phyloP scores from a whole-genome alignment of 1,140 invertebrate species.

The Aphaenogaster floridana region DNA sequence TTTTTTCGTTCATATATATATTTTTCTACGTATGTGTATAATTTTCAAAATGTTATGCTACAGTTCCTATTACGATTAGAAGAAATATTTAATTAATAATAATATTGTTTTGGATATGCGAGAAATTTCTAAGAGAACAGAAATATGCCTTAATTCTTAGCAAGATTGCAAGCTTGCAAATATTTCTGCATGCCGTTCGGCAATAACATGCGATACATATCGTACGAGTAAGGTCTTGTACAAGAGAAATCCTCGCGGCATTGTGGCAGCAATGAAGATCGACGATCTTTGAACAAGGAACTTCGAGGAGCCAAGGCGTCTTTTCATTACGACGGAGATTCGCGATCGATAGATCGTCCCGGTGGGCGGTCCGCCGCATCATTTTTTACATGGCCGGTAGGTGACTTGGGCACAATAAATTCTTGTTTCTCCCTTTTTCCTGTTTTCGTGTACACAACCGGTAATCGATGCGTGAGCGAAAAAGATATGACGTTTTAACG shows the following conservation, averaged over 20 bases:
- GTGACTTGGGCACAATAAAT: conserved; percentile 49
- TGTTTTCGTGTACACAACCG: conserved; percentile 40
- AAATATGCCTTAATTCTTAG: background rate
- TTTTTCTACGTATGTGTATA: background rate
- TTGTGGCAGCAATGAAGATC: conserved; percentile 58
- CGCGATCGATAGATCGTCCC: conserved; percentile 60
- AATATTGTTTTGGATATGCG: background rate
- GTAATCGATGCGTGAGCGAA: conserved; percentile 44
- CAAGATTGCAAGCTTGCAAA: conserved; percentile 10
- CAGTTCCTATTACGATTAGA: background rate
- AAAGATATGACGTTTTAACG: conserved; percentile 29
- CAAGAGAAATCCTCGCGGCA: conserved; percentile 34
- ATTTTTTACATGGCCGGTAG: conserved; percentile 53
- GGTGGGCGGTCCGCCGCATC: conserved; percentile 53
- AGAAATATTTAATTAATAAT: conserved; percentile 14
- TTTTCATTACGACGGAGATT: conserved; percentile 60
- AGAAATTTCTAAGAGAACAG: background rate
- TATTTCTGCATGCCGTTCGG: background rate
- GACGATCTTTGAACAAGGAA: conserved; percentile 54
- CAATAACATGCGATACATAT: conserved; percentile 18
- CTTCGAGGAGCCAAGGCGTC: conserved; percentile 21
- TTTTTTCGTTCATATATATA: background rate
- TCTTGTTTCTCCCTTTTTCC: conserved; percentile 39
- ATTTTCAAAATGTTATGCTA: background rate
- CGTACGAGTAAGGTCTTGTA: background rate